A percentile compares a stretch with the other conserved stretches of the same genome.
These are phyloP conservation scores for Pseudochaenichthys georgianus DNA, from an alignment of 2,797 vertebrate genomes.

Conservation along the genomic window DNA sequence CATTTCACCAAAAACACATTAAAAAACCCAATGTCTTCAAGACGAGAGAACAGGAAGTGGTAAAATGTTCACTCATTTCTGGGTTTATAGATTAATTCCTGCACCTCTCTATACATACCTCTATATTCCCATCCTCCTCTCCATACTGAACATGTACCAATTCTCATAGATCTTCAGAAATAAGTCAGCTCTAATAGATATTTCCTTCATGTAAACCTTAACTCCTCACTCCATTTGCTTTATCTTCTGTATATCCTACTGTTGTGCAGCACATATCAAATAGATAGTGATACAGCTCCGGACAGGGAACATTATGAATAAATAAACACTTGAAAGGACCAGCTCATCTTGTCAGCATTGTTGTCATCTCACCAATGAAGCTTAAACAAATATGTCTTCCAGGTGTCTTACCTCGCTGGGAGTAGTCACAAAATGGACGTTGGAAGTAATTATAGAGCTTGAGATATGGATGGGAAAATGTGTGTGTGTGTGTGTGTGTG, in stretches of 20 bases:
- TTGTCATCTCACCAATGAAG: conserved; percentile 72
- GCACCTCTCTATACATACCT: background rate
- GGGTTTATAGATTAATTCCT: too few species aligned
- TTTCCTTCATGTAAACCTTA: conserved; percentile 18
- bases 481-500: background rate
- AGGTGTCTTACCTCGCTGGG: conserved; percentile 47
- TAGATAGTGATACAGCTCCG: conserved; percentile 40
- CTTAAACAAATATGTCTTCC: conserved; percentile 72
- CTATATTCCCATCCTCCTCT: background rate
- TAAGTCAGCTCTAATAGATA: background rate
- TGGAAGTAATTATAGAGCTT: conserved; percentile 75
- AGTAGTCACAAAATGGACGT: conserved; percentile 70
- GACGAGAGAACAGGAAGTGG: too few species aligned
- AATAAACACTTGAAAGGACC: conserved; percentile 71
- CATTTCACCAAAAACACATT: too few species aligned
- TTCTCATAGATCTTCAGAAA: conserved; percentile 3
- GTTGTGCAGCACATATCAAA: conserved; percentile 19
- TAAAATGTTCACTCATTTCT: too few species aligned
- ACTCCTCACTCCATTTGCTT: conserved; percentile 11
- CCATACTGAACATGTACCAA: background rate
- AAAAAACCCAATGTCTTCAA: too few species aligned
- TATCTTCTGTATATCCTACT: background rate
- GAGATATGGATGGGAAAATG: conserved; percentile 53
- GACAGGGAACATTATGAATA: conserved; percentile 55
- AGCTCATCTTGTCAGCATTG: conserved; percentile 65